phyloP scores from a whole-genome alignment of 2,888 invertebrate genomes.

The Ceraclea dissimilis region DNA sequence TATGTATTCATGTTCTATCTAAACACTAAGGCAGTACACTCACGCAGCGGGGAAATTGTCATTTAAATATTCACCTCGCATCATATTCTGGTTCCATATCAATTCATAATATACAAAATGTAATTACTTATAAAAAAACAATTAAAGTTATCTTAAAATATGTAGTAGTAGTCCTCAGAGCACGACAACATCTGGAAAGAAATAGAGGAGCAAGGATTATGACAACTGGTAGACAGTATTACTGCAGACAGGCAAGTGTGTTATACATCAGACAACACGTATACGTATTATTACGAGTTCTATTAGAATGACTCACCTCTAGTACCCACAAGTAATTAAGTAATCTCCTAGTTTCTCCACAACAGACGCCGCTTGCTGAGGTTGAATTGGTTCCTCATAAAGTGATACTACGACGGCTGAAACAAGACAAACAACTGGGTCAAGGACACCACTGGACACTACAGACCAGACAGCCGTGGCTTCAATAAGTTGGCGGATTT shows the following conservation, averaged over 20 bases:
- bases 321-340: conserved; percentile 94
- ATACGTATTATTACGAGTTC: too few species aligned
- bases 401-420: conserved; percentile 88
- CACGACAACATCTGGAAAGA: conserved; percentile 43
- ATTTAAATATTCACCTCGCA: neutral
- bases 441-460: neutral
- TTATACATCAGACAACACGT: too few species aligned
- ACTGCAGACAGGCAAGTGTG: too few species aligned
- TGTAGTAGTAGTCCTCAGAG: conserved; percentile 38
- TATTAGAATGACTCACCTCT: conserved; percentile 57
- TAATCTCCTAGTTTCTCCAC: conserved; percentile 97
- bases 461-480: too few species aligned
- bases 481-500: too few species aligned
- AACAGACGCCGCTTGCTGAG: conserved; percentile 93
- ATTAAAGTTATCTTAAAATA: conserved; percentile 39
- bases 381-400: conserved; percentile 94
- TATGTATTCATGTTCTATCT: too few species aligned
- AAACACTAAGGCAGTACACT: too few species aligned
- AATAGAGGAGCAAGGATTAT: conserved; percentile 2
- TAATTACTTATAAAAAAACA: conserved; percentile 54
- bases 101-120: conserved; percentile 55
- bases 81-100: conserved; percentile 41
- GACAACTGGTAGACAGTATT: conserved; percentile 2
- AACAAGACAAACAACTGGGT: conserved; percentile 39
- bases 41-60: neutral